Base-by-base conservation (phyloP, 1,140 invertebrate genomes). In the Ips nitidus region DNA sequence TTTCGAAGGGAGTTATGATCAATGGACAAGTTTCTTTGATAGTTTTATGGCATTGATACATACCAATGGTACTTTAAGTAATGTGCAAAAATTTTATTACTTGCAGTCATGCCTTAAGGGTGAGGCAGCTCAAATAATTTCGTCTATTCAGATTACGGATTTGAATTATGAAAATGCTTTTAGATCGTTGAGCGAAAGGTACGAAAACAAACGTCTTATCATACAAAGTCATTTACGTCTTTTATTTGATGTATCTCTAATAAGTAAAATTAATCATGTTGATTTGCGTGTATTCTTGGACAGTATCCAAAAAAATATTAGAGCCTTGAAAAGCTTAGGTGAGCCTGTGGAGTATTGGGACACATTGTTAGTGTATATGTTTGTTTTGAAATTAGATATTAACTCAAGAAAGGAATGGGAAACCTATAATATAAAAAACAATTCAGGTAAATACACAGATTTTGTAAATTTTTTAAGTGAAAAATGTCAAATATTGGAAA, bases 341-440 rank as follows among this genome's bases (percentile, higher is more conserved):
- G 43, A 71, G 63, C 72, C 75, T 2, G 59, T 78, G 40, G 73
- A 75, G 2, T n/a, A 75, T 1, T 79, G 77, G 66, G 74, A 76
- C 36, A 76, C 74, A 0, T 67, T 78, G 0, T 67, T 75, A 40
- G 69, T 68, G 40, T 50, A 62, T 36, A 6, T 69, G 36, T 8
- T 57, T 4, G 64, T 38, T 5, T 50, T 47, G 38, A 69, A 69
- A 55, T 47, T 69, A 52, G 50, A 63, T 60, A 50, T 40, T 61
- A 4, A 3, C 36, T 3, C 42, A 41, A 43, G 8, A 4, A 37
- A 40, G 42, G 50, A 55, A 36, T 66, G 63, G 63, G 63, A 66
- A 42, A 40, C 5, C 41, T 38, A 41, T 43, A 66, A 6, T 58
- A 52, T 3, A 2, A 4, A 4, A 3, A 64, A 6, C 22, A 36